Evolutionary conservation across 2,797 vertebrate genomes (phyloP).

Genomic region (Fringilla coelebs): DNA sequence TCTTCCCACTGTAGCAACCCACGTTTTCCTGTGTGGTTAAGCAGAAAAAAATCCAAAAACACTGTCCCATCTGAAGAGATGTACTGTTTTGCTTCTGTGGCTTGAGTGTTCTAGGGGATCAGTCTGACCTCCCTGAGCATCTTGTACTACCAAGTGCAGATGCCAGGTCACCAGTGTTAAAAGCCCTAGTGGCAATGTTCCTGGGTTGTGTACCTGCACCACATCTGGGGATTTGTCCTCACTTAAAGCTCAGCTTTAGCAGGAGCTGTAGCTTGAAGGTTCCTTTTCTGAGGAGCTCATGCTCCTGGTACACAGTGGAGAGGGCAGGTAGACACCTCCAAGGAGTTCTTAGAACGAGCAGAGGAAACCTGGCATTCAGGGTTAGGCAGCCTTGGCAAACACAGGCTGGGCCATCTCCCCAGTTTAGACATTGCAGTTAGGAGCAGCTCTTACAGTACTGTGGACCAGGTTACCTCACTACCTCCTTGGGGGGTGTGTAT

Average conservation of each 20-base stretch:
- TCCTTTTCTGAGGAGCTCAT: neutral
- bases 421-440: neutral
- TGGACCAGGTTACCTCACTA: neutral
- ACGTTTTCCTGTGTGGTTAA: slow-evolving; percentile 11
- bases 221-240: neutral
- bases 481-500: neutral
- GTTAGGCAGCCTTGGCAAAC: neutral
- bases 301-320: neutral
- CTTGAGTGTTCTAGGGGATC: neutral
- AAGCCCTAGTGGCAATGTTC: neutral
- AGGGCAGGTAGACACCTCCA: neutral
- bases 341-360: neutral
- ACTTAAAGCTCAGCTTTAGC: neutral
- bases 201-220: neutral
- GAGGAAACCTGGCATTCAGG: neutral
- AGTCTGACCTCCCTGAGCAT: neutral
- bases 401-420: neutral
- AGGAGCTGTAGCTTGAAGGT: neutral
- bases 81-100: neutral
- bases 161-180: neutral
- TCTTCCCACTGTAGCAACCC: neutral
- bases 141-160: neutral
- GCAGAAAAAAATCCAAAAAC: neutral
- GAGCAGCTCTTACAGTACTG: neutral
- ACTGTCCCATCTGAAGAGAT: neutral